Evolutionary conservation across 2,797 vertebrate genomes (phyloP), one percentile per base, ranked within the genome.

Genomic region (Ceryle rudis): DNA sequence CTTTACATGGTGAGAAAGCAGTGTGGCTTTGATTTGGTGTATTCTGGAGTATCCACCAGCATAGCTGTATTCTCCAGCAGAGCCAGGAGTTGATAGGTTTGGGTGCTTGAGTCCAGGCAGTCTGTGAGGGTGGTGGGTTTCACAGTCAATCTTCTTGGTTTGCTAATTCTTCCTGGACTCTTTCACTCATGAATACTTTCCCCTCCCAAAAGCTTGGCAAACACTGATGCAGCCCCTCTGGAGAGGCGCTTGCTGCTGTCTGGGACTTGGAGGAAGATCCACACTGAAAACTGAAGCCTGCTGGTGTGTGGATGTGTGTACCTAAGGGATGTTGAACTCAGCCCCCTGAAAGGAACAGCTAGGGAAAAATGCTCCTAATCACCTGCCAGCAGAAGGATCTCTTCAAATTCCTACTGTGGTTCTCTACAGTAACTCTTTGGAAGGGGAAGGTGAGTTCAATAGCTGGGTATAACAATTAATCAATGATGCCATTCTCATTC

Each of bases 401-500:
- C 39, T 81, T 47, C 37, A 31, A 33, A 75, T 87, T 67, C 58
- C 58, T 42, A 2, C 57, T 15, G 67, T 26, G 19, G 16, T 37
- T 37, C 26, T 47, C 17, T 26, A 11, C 39, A 37, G 18, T 31
- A 19, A 22, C 12, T 33, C 29, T 37, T 19, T 47, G 67, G 46
- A 61, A 86, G 46, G 41, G 15, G 23, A 54, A 70, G 72, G 51
- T 54, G 55, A 82, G 29, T 51, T 51, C 26, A 47, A 19, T 11
- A 42, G 15, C 19, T 69, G 52, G 18, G 21, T 54, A 17, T 39
- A 69, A 15, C 0, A 0, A 55, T 33, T 39, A 33, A 57, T 73
- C 26, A 46, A 47, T 3, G 15, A 26, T 39, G 51, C 31, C 2
- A 1, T 39, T 90, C 46, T 66, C 41, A 11, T 61, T 80, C 55